A percentile compares a stretch with the other conserved stretches of the same genome.
Evolutionary conservation across 2,113 vertebrate genomes (phyloP).

Genomic region (Pandion haliaetus): DNA sequence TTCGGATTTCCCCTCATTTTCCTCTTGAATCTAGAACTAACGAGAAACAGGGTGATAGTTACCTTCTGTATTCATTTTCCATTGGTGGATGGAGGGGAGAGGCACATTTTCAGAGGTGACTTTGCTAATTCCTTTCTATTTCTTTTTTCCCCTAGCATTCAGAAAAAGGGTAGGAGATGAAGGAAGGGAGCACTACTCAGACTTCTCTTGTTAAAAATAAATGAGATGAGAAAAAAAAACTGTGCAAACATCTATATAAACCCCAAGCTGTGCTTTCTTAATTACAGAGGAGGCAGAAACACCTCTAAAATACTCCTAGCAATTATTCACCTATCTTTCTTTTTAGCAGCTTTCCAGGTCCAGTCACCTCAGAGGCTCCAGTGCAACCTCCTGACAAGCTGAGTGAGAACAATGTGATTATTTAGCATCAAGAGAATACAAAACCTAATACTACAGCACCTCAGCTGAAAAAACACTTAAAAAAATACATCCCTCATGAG

Average conservation of each 20-base stretch:
- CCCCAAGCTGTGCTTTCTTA: constrained; percentile 34
- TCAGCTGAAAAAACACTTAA: neutral
- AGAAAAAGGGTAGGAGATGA: neutral
- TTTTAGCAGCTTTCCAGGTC: constrained; percentile 11
- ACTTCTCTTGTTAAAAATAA: neutral
- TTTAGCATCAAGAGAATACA: constrained; percentile 15
- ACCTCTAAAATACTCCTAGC: constrained; percentile 9
- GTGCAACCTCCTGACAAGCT: constrained; percentile 5
- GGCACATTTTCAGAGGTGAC: neutral
- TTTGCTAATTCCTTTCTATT: neutral
- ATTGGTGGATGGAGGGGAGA: neutral
- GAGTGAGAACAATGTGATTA: constrained; percentile 50
- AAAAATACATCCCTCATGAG: neutral
- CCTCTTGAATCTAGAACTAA: neutral
- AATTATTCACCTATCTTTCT: constrained; percentile 38
- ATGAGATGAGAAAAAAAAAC: neutral
- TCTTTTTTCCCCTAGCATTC: neutral
- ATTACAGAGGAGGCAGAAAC: constrained; percentile 34
- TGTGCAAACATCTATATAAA: constrained; percentile 37
- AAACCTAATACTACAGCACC: neutral
- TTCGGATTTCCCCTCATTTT: neutral
- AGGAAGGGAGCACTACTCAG: neutral
- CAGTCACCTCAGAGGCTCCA: constrained; percentile 13
- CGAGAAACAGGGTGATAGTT: neutral
- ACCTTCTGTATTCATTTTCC: neutral